phyloP scores from a whole-genome alignment of 2,797 vertebrate genomes.

The Mormyrops attenuatus region DNA sequence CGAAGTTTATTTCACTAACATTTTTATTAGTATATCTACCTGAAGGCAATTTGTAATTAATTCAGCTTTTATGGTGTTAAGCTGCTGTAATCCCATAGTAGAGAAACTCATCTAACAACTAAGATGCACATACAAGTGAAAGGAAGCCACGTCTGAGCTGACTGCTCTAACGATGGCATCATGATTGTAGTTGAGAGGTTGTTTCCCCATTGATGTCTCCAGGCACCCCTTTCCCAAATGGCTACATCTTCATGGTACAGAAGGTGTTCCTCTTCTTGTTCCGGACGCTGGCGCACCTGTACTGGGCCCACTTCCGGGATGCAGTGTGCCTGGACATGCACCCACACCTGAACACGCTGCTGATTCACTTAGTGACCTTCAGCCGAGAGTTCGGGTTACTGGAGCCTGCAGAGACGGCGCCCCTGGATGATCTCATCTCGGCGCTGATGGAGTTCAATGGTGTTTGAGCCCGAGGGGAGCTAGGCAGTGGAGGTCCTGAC shows the following conservation, averaged over 20 bases:
- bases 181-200: neutral
- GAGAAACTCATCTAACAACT: neutral
- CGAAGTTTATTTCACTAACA: neutral
- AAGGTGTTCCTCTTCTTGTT: constrained; percentile 73
- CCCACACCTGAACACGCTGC: constrained; percentile 73
- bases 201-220: neutral
- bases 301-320: constrained; percentile 69
- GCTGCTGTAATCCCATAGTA: neutral
- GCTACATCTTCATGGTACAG: constrained; percentile 69
- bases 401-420: constrained; percentile 63
- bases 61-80: neutral
- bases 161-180: neutral
- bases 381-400: constrained; percentile 64
- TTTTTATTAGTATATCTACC: neutral
- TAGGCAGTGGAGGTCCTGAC: neutral
- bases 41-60: neutral
- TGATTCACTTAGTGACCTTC: constrained; percentile 69
- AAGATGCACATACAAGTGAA: neutral
- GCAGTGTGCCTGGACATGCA: constrained; percentile 64
- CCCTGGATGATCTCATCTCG: constrained; percentile 64
- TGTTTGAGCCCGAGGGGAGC: neutral
- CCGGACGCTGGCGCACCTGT: constrained; percentile 71
- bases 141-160: neutral
- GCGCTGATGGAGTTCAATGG: constrained; percentile 47
- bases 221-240: constrained; percentile 65